Evolutionary conservation across 2,888 invertebrate genomes (phyloP), one percentile per base, ranked within the genome.

Genomic region (Polydrusus cervinus): DNA sequence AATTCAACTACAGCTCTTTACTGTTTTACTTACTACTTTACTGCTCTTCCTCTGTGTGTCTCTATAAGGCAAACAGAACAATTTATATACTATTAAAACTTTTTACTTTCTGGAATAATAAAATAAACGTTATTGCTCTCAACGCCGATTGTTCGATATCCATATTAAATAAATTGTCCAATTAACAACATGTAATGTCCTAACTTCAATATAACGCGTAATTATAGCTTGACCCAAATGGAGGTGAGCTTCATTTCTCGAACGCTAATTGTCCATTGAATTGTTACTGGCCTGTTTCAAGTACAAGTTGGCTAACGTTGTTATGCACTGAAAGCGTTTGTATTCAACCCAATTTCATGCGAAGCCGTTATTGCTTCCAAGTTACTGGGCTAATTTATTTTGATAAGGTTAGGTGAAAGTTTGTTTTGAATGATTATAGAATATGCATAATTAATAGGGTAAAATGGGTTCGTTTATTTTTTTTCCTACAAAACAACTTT

Each of bases 241-340:
- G 38, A 38, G 57, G 38, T 18, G 38, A 38, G 53, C 55, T 34
- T 43, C 61, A 71, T 51, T 61, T 70, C 64, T 64, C 53, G 62
- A 71, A 51, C 25, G 53, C 62, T 71, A 71, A 71, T 71, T 71
- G 71, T 64, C 71, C 38, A 71, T 51, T 43, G 64, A 62, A 62
- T 70, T 70, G 62, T 70, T 51, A 70, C 62, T 70, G 49, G 51
- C 34, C 68, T 16, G 47, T 68, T 68, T 25, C 55, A 57, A 47
- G 47, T 16, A 68, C 60, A 68, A 68, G 68, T 68, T 60, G 45
- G 45, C 68, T 57, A 68, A 68, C 57, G n/a, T 45, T 16, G 57
- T 57, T 68, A 57, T 10, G 60, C n/a, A 68, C 30, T 65, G 65
- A 11, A 49, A 65, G 65, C 65, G 1, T 25, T 49, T 14, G 16